Evolutionary conservation across 2,888 invertebrate species (phyloP), one percentile per base, ranked within the genome.

Genomic region (Leucoma salicis): DNA sequence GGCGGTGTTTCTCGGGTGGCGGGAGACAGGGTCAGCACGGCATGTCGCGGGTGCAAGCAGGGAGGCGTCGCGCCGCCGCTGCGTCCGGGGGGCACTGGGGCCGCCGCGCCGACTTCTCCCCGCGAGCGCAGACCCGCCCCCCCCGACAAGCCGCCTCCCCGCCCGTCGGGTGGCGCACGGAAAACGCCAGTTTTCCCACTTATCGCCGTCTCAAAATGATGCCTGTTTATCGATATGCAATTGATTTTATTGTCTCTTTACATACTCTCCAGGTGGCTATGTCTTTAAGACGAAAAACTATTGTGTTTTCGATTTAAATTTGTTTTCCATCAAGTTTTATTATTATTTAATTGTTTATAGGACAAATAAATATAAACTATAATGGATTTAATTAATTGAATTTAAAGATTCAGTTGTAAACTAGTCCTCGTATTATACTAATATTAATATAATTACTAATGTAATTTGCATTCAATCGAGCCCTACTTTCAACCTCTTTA

Each of bases 11-110:
- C 69, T 78, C 80, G 85, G 85, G 84, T 80, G 83, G 82, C 78
- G 82, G 78, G 83, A 81, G 81, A 76, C 73, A 59, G 68, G 78
- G 81, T 83, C 80, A 85, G 75, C 82, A 74, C 44, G 44, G 44
- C 86, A 88, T 84, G 72, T 76, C 84, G 82, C 80, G 82, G 82
- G 84, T 77, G 81, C 77, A 71, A 60, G 63, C 64, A 55, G 84
- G 85, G 86, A 83, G 86, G 86, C 85, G 86, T 85, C 86, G 82
- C 82, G 79, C 85, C 87, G 84, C 82, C 83, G 72, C 82, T 80
- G 84, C 80, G 86, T 79, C 82, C 82, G 82, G 85, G 87, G 85
- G 87, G 86, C 80, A 84, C 86, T 85, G 86, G 70, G 63, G 57
- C 53, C 61, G 44, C 51, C 36, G 53, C 60, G 61, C 72, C 66